phyloP scores from a whole-genome alignment of 2,888 invertebrate species.

The Perdita meconis region DNA sequence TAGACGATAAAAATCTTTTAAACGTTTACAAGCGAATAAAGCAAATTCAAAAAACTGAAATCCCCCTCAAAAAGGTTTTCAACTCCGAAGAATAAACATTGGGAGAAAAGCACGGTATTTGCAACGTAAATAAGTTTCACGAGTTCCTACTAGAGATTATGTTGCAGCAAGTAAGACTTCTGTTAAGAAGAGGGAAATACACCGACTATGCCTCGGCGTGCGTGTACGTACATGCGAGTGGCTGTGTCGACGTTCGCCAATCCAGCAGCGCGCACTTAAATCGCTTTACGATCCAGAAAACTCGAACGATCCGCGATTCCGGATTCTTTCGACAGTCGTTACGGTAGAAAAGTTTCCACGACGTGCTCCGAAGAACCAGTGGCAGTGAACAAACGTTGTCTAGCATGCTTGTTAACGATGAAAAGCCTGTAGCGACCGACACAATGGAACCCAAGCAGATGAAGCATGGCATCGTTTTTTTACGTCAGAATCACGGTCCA shows the following conservation, averaged over 20 bases:
- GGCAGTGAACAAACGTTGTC: conserved; percentile 51
- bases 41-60: neutral
- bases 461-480: neutral
- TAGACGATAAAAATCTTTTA: neutral
- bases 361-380: conserved; percentile 11
- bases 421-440: conserved; percentile 46
- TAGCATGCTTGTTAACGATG: conserved; percentile 60
- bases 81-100: too few species aligned
- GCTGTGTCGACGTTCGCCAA: neutral
- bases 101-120: too few species aligned
- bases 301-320: conserved; percentile 43
- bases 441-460: conserved; percentile 19
- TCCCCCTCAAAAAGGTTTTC: neutral
- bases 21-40: neutral
- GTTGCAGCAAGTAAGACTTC: neutral
- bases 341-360: conserved; percentile 31
- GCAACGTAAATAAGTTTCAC: too few species aligned
- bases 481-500: conserved; percentile 18
- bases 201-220: neutral
- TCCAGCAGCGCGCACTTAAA: conserved; percentile 33
- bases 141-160: too few species aligned
- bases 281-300: conserved; percentile 56
- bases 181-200: neutral
- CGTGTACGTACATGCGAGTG: neutral
- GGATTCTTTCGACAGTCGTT: conserved; percentile 46